These are phyloP conservation scores for Lepidocyrtinus sp. DNA, from an alignment of 2,888 invertebrate species.

Conservation along the genomic window DNA sequence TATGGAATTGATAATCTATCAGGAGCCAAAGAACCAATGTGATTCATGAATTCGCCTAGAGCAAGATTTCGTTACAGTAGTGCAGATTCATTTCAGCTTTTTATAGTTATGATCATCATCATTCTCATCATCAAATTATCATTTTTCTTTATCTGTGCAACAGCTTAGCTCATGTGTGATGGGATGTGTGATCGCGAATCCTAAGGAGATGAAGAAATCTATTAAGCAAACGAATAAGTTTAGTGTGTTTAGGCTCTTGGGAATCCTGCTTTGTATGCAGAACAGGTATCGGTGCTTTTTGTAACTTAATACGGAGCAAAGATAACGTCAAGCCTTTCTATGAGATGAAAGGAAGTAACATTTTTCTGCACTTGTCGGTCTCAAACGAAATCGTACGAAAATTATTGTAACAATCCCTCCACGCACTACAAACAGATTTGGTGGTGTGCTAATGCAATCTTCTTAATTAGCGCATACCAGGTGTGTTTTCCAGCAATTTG, in stretches of 20 bases:
- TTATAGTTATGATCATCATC: slow-evolving; percentile 8
- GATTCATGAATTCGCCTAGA: neutral
- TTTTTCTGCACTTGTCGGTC: too few species aligned
- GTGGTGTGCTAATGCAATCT: too few species aligned
- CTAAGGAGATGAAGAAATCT: neutral
- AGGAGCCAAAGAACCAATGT: neutral
- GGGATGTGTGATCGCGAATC: slow-evolving; percentile 1
- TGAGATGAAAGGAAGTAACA: slow-evolving; percentile 1
- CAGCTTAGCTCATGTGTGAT: slow-evolving; percentile 24
- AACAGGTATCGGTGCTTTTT: slow-evolving; percentile 45
- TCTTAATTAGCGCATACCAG: too few species aligned
- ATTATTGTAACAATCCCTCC: too few species aligned
- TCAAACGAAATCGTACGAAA: too few species aligned
- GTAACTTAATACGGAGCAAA: slow-evolving; percentile 37
- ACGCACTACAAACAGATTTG: too few species aligned
- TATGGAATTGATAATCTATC: neutral
- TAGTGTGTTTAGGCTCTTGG: neutral
- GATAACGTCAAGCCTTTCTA: neutral
- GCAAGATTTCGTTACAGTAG: neutral
- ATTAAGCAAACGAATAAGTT: neutral
- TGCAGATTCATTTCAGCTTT: neutral
- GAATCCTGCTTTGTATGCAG: slow-evolving; percentile 25
- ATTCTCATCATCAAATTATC: slow-evolving; percentile 1
- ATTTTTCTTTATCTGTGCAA: slow-evolving; percentile 6
- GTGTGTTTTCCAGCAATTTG: too few species aligned